A percentile compares a stretch with the other conserved stretches of the same genome.
Evolutionary conservation across 2,113 vertebrate genomes (phyloP).

Genomic region (Protomyctophum bolini): DNA sequence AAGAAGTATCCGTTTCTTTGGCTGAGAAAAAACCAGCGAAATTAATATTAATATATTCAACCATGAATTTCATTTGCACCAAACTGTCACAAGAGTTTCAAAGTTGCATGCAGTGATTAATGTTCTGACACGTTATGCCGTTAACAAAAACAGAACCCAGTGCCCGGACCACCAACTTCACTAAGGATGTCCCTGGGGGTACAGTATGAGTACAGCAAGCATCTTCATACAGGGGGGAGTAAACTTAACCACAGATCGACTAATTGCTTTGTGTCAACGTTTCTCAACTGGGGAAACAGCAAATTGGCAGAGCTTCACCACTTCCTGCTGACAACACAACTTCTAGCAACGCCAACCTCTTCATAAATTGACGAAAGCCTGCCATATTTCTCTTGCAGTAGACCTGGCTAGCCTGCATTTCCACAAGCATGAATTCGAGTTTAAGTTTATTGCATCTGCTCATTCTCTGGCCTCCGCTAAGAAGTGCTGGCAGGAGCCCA

Average conservation of each 20-base stretch:
- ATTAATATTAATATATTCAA: too few relatives aligned
- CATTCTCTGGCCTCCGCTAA: constrained; percentile 48
- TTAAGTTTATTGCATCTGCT: constrained; percentile 53
- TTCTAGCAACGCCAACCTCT: constrained; percentile 44
- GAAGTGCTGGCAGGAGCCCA: constrained; percentile 58
- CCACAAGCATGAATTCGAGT: constrained; percentile 63
- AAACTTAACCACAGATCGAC: constrained; percentile 61
- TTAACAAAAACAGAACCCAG: too few relatives aligned
- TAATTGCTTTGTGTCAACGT: constrained; percentile 53
- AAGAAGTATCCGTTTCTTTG: too few relatives aligned
- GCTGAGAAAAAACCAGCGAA: too few relatives aligned
- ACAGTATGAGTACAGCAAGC: constrained; percentile 31
- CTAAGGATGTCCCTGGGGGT: constrained; percentile 20
- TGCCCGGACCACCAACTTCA: neutral
- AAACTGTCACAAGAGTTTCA: too few relatives aligned
- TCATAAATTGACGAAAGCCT: constrained; percentile 65
- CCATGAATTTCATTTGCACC: too few relatives aligned
- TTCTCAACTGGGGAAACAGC: constrained; percentile 36
- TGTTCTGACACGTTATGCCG: too few relatives aligned
- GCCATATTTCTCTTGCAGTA: constrained; percentile 56
- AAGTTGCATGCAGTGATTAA: too few relatives aligned
- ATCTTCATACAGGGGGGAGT: constrained; percentile 25
- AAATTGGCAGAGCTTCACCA: constrained; percentile 42
- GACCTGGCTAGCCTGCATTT: constrained; percentile 48
- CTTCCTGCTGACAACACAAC: constrained; percentile 57